Conservation (phyloP, 2,113 vertebrate genomes). For the Falcunculus frontatus region DNA sequence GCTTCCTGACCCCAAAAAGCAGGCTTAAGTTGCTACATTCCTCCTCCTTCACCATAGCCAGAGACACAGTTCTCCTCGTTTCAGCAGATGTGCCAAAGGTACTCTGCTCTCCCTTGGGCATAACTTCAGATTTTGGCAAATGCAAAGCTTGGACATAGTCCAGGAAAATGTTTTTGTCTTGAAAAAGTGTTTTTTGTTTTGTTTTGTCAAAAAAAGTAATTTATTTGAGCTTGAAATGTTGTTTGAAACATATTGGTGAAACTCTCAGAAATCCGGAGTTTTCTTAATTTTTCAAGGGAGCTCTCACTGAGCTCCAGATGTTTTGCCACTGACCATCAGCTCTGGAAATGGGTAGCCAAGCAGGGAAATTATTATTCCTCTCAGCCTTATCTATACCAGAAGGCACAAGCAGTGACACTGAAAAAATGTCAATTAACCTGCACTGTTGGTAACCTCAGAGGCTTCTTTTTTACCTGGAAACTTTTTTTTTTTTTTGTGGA, state of each 20-base stretch:
- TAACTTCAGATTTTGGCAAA: conserved; percentile 31
- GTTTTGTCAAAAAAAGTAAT: background rate
- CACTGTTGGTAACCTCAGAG: background rate
- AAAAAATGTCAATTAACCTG: conserved; percentile 24
- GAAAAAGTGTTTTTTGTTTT: background rate
- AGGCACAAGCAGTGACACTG: conserved; percentile 11
- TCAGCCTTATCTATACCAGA: conserved; percentile 9
- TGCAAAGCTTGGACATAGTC: background rate
- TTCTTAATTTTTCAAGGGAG: background rate
- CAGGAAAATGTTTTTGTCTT: conserved; percentile 26
- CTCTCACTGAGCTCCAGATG: conserved; percentile 3
- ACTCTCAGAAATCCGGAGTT: background rate
- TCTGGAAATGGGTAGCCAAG: conserved; percentile 7
- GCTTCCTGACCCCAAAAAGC: conserved; percentile 47
- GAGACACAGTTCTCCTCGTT: background rate
- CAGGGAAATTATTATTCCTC: background rate
- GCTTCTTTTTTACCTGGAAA: background rate
- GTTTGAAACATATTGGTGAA: background rate
- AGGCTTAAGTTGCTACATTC: conserved; percentile 39
- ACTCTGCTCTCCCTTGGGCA: background rate
- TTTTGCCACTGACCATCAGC: conserved; percentile 26
- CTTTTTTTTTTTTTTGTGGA: background rate
- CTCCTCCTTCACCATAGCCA: conserved; percentile 5
- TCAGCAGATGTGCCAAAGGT: conserved; percentile 31
- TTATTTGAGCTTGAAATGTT: background rate